Evolutionary conservation across 1,140 invertebrate species (phyloP).

Genomic region (Drosophila asahinai): DNA sequence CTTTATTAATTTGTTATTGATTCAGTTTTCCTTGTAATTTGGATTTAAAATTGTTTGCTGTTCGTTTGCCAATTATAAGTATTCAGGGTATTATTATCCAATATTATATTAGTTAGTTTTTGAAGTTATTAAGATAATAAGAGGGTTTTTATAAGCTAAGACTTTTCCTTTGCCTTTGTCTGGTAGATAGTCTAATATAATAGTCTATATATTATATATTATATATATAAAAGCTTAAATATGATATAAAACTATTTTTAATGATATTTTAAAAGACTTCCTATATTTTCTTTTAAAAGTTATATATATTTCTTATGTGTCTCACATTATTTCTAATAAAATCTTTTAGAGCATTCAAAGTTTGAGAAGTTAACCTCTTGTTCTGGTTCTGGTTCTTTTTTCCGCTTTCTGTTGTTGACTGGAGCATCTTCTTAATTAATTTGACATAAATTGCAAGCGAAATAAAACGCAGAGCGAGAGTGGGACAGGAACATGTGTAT

Average conservation of each 20-base stretch:
- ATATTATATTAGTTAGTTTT: not conserved
- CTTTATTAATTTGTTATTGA: not conserved
- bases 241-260: too few relatives aligned
- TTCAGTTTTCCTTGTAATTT: not conserved
- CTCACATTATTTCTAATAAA: not conserved
- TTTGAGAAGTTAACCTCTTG: not conserved
- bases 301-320: not conserved
- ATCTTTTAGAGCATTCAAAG: not conserved
- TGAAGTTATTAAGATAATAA: not conserved
- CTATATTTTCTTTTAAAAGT: too few relatives aligned
- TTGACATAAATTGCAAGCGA: constrained; percentile 75
- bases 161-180: not conserved
- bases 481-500: constrained; percentile 49
- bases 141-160: too few relatives aligned
- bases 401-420: constrained; percentile 18
- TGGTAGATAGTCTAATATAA: too few relatives aligned
- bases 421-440: constrained; percentile 74
- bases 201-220: too few relatives aligned
- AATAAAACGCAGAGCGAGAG: constrained; percentile 32
- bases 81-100: not conserved
- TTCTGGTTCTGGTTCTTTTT: not conserved
- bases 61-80: not conserved
- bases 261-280: too few relatives aligned
- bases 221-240: too few relatives aligned
- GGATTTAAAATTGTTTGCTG: too few relatives aligned